Evolutionary conservation across 1,140 invertebrate genomes (phyloP), one percentile per base, ranked within the genome.

Genomic region (Psix sp.): DNA sequence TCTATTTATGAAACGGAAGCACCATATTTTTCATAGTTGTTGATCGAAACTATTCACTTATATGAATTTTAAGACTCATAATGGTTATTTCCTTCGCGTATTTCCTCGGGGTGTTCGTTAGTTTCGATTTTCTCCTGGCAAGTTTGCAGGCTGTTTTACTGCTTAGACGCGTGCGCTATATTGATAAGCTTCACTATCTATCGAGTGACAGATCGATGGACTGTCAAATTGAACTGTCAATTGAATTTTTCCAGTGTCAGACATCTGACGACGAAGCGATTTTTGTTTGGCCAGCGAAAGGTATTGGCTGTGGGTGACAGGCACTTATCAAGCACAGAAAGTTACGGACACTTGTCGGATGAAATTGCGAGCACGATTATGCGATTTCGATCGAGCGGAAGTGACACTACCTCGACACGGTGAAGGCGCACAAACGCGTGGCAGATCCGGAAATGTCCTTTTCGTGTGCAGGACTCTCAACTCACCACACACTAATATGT

Each of bases 401-500:
- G 1, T 31, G 39, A 43, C 46, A 43, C 38, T 33, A 16, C n/a
- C n/a, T 17, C 10, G 33, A 2, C 13, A 31, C 5, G 35, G 21
- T 9, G 36, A 43, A 43, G 16, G 26, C 7, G 31, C 35, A 11
- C 24, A 40, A 10, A 11, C 9, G 43, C 40, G 31, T 18, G 38
- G 33, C 54, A 38, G 63, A 67, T 65, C 57, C 72, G 65, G 72
- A 75, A 76, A 42, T 57, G 51, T 43, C 42, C 52, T 70, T 60
- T 56, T 67, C 48, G 40, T 38, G 45, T 51, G 63, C 20, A 45
- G 36, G 65, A 39, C 42, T 67, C 40, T 66, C 56, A 81, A 82
- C 82, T 83, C 80, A 83, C 80, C 82, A 78, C 80, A 73, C 82
- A 80, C 77, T 74, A 70, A 56, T 77, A 70, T 76, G 74, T 77